Conservation (phyloP, 2,797 vertebrate species). For the Loriculus beryllinus region DNA sequence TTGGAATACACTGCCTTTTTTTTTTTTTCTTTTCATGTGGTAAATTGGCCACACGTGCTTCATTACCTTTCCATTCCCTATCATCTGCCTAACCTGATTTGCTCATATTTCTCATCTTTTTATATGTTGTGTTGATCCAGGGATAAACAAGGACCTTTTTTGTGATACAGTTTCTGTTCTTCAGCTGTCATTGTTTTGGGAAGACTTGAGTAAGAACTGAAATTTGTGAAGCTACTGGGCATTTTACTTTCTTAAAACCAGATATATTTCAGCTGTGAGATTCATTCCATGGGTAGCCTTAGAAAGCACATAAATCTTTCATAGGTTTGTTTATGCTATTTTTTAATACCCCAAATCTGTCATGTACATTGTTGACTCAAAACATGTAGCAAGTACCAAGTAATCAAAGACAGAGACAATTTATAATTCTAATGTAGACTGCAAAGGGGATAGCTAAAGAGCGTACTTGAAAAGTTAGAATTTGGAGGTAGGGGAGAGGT, state of each 20-base stretch:
- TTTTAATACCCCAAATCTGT: constrained; percentile 52
- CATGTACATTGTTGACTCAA: constrained; percentile 15
- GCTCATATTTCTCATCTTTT: background rate
- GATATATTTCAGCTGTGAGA: background rate
- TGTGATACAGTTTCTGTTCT: background rate
- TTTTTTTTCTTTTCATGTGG: background rate
- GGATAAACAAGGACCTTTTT: background rate
- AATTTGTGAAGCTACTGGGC: background rate
- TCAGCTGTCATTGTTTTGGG: background rate
- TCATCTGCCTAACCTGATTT: background rate
- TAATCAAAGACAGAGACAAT: background rate
- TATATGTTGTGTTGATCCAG: background rate
- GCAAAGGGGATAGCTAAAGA: background rate
- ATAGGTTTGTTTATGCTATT: constrained; percentile 51
- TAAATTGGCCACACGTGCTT: background rate
- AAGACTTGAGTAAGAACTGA: background rate
- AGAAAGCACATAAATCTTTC: constrained; percentile 48
- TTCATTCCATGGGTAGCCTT: background rate
- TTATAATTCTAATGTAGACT: background rate
- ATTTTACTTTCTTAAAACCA: background rate
- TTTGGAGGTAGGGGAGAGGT: background rate
- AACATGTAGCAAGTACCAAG: background rate
- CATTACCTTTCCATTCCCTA: background rate
- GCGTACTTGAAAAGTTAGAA: background rate
- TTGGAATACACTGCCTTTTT: background rate